Percentiles rank a stretch among this genome's conserved stretches.
phyloP scores from a whole-genome alignment of 2,113 vertebrate genomes.

The Gambusia affinis region DNA sequence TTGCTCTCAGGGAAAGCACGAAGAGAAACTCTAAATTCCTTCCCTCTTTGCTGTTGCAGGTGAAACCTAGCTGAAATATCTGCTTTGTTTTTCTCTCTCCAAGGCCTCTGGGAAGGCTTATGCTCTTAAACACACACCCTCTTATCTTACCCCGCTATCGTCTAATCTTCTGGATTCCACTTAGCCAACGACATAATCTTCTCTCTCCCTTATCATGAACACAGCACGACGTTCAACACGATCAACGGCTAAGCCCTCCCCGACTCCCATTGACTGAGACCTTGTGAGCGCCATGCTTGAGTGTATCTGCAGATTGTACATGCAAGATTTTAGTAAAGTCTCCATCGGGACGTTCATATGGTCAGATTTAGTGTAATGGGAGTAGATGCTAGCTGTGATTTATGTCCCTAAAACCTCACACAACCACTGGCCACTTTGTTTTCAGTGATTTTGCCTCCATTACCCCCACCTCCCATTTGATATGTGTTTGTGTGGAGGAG shows the following conservation, averaged over 20 bases:
- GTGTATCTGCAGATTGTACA: constrained; percentile 33
- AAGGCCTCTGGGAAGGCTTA: constrained; percentile 30
- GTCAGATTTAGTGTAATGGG: constrained; percentile 34
- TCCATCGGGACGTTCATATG: constrained; percentile 47
- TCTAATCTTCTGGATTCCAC: constrained; percentile 58
- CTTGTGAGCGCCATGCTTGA: constrained; percentile 34
- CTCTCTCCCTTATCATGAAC: constrained; percentile 64
- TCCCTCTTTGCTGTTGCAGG: constrained; percentile 17
- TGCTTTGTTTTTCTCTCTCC: constrained; percentile 15
- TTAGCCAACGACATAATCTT: constrained; percentile 65
- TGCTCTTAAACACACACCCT: constrained; percentile 35
- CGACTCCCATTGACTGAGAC: constrained; percentile 29
- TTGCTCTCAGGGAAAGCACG: not conserved
- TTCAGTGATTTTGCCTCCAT: constrained; percentile 23
- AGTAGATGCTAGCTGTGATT: constrained; percentile 34
- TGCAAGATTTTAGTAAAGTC: constrained; percentile 25
- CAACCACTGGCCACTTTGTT: constrained; percentile 43
- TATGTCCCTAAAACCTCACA: constrained; percentile 22
- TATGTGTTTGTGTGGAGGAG: constrained; percentile 30
- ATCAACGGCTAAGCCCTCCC: constrained; percentile 46
- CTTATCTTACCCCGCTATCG: constrained; percentile 58
- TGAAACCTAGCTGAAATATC: constrained; percentile 36
- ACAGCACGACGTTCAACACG: constrained; percentile 57
- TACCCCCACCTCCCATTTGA: constrained; percentile 27
- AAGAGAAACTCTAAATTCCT: not conserved